These are phyloP conservation scores for Galerucella calmariensis DNA, from an alignment of 2,888 invertebrate species.

Conservation along the genomic window DNA sequence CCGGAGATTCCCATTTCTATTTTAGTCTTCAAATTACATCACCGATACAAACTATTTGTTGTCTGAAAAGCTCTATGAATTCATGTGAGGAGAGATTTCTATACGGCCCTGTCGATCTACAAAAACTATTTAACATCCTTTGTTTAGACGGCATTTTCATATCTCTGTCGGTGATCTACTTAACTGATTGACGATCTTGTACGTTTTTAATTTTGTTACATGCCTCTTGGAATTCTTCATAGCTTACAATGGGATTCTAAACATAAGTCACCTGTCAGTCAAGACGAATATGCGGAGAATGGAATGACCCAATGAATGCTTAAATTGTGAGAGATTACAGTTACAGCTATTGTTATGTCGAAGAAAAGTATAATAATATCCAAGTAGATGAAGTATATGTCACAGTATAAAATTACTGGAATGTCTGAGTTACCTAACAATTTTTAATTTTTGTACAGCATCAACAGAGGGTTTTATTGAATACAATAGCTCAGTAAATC, in stretches of 20 bases:
- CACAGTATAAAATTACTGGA: neutral
- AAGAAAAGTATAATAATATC: neutral
- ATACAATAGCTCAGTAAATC: too few species aligned
- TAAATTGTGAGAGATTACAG: constrained; percentile 13
- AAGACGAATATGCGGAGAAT: constrained; percentile 3
- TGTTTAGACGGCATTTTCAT: constrained; percentile 41
- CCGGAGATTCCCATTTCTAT: too few species aligned
- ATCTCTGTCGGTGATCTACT: constrained; percentile 37
- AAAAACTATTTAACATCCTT: constrained; percentile 37
- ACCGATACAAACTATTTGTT: too few species aligned
- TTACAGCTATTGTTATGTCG: neutral
- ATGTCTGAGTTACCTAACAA: too few species aligned
- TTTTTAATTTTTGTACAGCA: too few species aligned
- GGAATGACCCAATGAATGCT: neutral
- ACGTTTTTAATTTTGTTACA: constrained; percentile 21
- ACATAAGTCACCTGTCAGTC: constrained; percentile 24
- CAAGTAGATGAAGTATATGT: neutral
- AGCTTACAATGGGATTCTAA: constrained; percentile 18
- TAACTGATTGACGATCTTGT: constrained; percentile 14
- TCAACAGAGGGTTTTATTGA: too few species aligned
- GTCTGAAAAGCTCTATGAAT: too few species aligned
- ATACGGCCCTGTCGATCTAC: constrained; percentile 12
- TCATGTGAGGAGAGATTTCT: neutral
- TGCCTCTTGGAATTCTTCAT: constrained; percentile 17
- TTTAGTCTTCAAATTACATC: too few species aligned